Evolutionary conservation across 2,888 invertebrate genomes (phyloP), one percentile per base, ranked within the genome.

Genomic region (Thereva unica): DNA sequence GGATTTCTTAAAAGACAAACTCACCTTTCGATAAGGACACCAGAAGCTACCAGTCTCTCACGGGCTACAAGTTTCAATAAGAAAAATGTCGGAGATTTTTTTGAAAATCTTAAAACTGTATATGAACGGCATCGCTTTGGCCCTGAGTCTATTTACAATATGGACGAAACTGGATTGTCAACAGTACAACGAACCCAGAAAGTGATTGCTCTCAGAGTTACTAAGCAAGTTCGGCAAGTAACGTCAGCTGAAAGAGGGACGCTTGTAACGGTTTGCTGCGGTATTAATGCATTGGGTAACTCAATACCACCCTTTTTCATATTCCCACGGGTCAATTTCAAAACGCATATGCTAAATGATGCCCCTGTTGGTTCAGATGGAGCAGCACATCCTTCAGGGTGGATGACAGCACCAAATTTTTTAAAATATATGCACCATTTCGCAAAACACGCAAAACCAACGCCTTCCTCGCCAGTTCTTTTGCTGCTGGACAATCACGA

Each of bases 291-390:
- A n/a, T n/a, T n/a, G n/a, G n/a, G n/a, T n/a, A n/a, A n/a, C n/a
- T 52, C 65, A 5, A 34, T 68, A 4, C 49, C 64, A 5, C 68
- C 68, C 7, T 65, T 68, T 42, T 68, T 65, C 37, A 4, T 68
- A 5, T 68, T 68, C 23, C 57, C 65, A 2, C 42, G 59, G 10
- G 42, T 65, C 10, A 55, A 47, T 9, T 57, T 64, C 38, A 40
- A 65, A 38, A n/a, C n/a, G n/a, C n/a, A 54, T 54, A 55, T 55
- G 55, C 55, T 55, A 66, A 63, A 63, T 40, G 67, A 69, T 70
- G 71, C 71, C 49, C 71, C 71, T 34, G 54, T 71, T 70, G 72
- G 70, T 3, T 71, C 72, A 67, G 68, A 70, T 71, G 73, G 71
- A 34, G 42, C 69, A 70, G 49, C 71, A 64, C 70, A 72, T 68